Evolutionary conservation across 2,797 vertebrate genomes (phyloP).

Genomic region (Cossypha niveicapilla): DNA sequence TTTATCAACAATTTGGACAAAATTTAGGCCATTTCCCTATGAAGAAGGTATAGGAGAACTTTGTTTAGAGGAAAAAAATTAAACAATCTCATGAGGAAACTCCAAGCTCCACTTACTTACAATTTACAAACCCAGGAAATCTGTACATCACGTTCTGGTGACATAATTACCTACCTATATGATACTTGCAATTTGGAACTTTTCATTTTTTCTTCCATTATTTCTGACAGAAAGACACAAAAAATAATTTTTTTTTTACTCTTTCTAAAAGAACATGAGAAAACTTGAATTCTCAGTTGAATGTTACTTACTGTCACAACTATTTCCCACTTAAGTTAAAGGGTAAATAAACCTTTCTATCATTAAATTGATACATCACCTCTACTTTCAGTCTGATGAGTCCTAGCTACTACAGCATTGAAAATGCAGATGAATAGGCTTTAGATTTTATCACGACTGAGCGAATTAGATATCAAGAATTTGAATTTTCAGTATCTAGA

Average conservation of each 20-base stretch:
- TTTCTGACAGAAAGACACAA: background rate
- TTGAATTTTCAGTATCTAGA: background rate
- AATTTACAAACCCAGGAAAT: fast-evolving
- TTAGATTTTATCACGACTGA: background rate
- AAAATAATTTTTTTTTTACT: fast-evolving
- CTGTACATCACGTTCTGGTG: background rate
- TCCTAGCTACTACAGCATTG: background rate
- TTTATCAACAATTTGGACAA: background rate
- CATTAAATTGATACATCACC: background rate
- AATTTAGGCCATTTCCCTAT: background rate
- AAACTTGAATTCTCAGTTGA: background rate
- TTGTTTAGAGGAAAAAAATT: background rate
- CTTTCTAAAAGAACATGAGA: background rate
- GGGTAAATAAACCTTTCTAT: background rate
- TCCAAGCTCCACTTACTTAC: background rate
- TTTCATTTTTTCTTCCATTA: background rate
- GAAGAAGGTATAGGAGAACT: background rate
- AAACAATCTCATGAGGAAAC: background rate
- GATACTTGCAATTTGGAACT: background rate
- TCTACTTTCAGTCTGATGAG: background rate
- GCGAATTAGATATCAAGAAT: background rate
- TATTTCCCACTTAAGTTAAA: background rate
- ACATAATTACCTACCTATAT: too few relatives aligned
- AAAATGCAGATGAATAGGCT: background rate
- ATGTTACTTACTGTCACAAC: background rate